Evolutionary conservation across 1,140 invertebrate genomes (phyloP).

Genomic region (Laupala kohalensis): DNA sequence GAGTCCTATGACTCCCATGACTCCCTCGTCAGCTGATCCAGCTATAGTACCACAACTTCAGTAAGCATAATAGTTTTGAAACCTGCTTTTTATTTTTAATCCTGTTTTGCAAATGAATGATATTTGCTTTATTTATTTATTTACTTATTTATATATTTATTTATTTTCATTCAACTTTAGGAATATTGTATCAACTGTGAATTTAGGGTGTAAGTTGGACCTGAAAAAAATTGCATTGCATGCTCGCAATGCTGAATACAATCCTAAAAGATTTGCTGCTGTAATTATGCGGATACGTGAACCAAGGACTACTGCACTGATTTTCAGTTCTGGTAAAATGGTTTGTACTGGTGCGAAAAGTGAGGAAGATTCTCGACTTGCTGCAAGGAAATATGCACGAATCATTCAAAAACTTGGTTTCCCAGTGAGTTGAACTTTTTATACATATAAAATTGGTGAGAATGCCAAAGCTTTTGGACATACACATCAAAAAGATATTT

Average conservation of each 20-base stretch:
- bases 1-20: conserved; percentile 82
- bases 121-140: neutral
- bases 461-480: too few relatives aligned
- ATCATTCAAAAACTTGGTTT: conserved; percentile 99
- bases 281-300: conserved; percentile 99
- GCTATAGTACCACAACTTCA: conserved; percentile 89
- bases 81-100: neutral
- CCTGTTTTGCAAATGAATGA: neutral
- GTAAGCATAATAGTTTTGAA: conserved; percentile 10
- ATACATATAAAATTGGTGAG: too few relatives aligned
- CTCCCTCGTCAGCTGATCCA: conserved; percentile 84
- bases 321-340: conserved; percentile 99
- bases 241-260: conserved; percentile 99
- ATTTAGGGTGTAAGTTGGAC: conserved; percentile 89
- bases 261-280: conserved; percentile 98
- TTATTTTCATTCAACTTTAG: neutral
- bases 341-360: conserved; percentile 99
- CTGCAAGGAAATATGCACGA: conserved; percentile 95
- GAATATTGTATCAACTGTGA: conserved; percentile 96
- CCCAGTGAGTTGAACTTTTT: conserved; percentile 17
- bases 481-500: too few relatives aligned
- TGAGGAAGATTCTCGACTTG: conserved; percentile 92
- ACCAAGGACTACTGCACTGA: conserved; percentile 94
- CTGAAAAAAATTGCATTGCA: conserved; percentile 96
- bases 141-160: neutral